Conservation (phyloP, 2,888 invertebrate genomes). For the Incurvaria masculella region DNA sequence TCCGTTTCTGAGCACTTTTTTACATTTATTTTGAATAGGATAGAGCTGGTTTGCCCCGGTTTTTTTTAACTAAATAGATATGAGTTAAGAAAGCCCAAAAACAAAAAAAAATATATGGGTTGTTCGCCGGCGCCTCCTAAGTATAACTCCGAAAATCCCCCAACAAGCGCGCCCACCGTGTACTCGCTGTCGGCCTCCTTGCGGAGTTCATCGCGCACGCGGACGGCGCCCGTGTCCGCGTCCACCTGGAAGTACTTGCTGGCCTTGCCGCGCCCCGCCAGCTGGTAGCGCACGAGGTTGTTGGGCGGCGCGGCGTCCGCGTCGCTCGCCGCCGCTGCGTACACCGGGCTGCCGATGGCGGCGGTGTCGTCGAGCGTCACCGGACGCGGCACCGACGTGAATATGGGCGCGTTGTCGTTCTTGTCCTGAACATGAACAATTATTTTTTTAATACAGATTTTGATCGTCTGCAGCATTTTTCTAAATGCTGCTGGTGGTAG, state of each 20-base stretch:
- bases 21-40: too few species aligned
- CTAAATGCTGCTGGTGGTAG: too few species aligned
- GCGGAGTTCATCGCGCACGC: conserved; percentile 77
- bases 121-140: too few species aligned
- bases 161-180: conserved; percentile 69
- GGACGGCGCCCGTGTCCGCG: conserved; percentile 75
- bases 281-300: conserved; percentile 75
- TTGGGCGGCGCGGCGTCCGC: conserved; percentile 83
- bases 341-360: conserved; percentile 75
- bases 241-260: conserved; percentile 86
- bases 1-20: too few species aligned
- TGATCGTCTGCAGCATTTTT: too few species aligned
- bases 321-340: conserved; percentile 76
- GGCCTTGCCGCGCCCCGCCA: conserved; percentile 79
- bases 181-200: conserved; percentile 87
- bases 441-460: too few species aligned
- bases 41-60: too few species aligned
- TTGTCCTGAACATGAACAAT: conserved; percentile 78
- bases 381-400: conserved; percentile 77
- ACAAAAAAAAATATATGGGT: too few species aligned
- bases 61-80: too few species aligned
- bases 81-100: too few species aligned
- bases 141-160: too few species aligned
- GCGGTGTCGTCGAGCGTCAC: conserved; percentile 82
- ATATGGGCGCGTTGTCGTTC: conserved; percentile 86